Evolutionary conservation across 2,888 invertebrate species (phyloP), one percentile per base, ranked within the genome.

Genomic region (Leptopilina syphax): DNA sequence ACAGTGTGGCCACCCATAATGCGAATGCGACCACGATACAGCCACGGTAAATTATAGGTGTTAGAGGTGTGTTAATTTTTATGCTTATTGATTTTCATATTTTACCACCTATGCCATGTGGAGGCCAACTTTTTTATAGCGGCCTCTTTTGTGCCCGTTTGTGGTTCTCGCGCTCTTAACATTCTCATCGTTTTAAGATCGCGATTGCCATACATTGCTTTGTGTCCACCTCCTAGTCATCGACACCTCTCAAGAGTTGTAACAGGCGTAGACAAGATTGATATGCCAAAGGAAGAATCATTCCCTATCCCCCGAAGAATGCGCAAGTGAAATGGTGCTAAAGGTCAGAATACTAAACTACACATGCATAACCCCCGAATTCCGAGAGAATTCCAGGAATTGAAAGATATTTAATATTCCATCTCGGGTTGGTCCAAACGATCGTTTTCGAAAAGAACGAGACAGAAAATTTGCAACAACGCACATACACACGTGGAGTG

Each of bases 81-180:
- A 90, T 88, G 89, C 88, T 91, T 90, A 91, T 91, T 91, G 91
- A 91, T 91, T 91, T 91, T 91, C 88, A 88, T 89, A 87, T 88
- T 91, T 91, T 89, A 91, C 88, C 91, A 90, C 90, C 89, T 87
- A 80, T 76, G 70, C 60, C 44, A 70, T 70, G 76, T 70, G 68
- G 65, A 77, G n/a, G 60, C 34, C 27, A 54, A 27, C 50, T 13
- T 27, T 73, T 73, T 73, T 57, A 73, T 54, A 73, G 54, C 54
- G 54, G 54, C 54, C 54, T 54, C 70, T 73, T 73, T 73, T 73
- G 70, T 57, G 70, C 54, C 34, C 70, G 57, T 73, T 73, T 73
- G 70, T 57, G 70, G 70, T 13, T 54, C 27, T 50, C 9, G 27
- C 54, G 7, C 47, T 18, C 54, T 70, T 27, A 54, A 18, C 47